Evolutionary conservation across 2,888 invertebrate species (phyloP).

Genomic region (Lycophotia porphyrea): DNA sequence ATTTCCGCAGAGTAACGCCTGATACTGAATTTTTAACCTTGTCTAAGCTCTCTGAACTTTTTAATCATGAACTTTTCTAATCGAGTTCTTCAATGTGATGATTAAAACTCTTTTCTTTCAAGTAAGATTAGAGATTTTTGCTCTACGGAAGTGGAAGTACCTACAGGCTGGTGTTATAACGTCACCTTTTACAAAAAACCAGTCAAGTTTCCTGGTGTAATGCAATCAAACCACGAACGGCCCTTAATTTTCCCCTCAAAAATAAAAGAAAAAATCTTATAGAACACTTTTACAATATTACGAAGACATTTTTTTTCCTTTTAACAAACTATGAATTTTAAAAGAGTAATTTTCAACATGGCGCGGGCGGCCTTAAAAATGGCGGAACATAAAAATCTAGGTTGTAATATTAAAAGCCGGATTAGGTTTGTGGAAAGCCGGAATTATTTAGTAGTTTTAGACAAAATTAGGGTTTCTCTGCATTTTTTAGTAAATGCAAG

Average conservation of each 20-base stretch:
- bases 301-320: slow-evolving; percentile 43
- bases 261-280: slow-evolving; percentile 34
- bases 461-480: slow-evolving; percentile 19
- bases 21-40: background rate
- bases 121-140: background rate
- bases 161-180: background rate
- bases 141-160: background rate
- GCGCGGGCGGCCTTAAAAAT: slow-evolving; percentile 37
- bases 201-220: slow-evolving; percentile 1
- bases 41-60: background rate
- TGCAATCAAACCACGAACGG: slow-evolving; percentile 16
- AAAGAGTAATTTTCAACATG: slow-evolving; percentile 53
- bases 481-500: background rate
- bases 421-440: slow-evolving; percentile 39
- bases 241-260: slow-evolving; percentile 10
- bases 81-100: background rate
- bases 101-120: background rate
- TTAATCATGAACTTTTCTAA: background rate
- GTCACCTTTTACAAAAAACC: background rate
- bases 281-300: slow-evolving; percentile 34
- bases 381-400: slow-evolving; percentile 20
- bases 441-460: slow-evolving; percentile 58
- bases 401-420: slow-evolving; percentile 49
- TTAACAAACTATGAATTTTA: slow-evolving; percentile 62
- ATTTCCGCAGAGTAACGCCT: background rate